Evolutionary conservation across 1,140 invertebrate species (phyloP).

Genomic region (Zaprionus africanus): DNA sequence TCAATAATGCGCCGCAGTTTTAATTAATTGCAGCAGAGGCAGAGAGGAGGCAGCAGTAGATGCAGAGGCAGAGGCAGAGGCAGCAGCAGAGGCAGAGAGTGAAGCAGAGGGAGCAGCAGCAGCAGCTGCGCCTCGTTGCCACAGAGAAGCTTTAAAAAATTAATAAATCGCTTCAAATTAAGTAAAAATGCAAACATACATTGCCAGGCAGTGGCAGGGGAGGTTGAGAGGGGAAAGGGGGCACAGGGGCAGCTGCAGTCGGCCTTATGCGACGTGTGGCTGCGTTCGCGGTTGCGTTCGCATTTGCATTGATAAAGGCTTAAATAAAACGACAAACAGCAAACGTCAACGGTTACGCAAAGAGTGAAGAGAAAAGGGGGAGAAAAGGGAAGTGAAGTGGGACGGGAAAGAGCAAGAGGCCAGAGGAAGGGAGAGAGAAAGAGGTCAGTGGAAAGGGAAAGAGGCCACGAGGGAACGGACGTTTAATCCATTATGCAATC

Average conservation of each 20-base stretch:
- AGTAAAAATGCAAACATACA: constrained; percentile 67
- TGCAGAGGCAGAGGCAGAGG: background rate
- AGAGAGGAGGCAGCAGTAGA: background rate
- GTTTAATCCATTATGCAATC: constrained; percentile 76
- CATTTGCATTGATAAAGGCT: constrained; percentile 72
- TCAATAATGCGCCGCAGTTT: constrained; percentile 36
- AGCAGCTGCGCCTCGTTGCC: constrained; percentile 2
- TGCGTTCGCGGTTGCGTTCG: constrained; percentile 38
- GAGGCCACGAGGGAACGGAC: constrained; percentile 10
- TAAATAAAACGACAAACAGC: constrained; percentile 62
- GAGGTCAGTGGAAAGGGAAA: background rate
- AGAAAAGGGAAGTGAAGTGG: too few species aligned
- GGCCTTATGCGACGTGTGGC: constrained; percentile 31
- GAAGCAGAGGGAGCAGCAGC: background rate
- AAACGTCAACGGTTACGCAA: constrained; percentile 43
- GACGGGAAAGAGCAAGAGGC: background rate
- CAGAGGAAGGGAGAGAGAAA: background rate
- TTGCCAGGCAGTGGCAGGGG: background rate
- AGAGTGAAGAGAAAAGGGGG: background rate
- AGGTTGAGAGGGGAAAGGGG: background rate
- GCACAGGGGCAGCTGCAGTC: background rate
- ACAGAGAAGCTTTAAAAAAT: constrained; percentile 50
- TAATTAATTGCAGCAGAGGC: constrained; percentile 55
- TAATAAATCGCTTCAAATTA: constrained; percentile 73
- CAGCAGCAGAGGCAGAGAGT: background rate